Conservation (phyloP, 2,888 invertebrate species). For the Lochmaea crataegi region DNA sequence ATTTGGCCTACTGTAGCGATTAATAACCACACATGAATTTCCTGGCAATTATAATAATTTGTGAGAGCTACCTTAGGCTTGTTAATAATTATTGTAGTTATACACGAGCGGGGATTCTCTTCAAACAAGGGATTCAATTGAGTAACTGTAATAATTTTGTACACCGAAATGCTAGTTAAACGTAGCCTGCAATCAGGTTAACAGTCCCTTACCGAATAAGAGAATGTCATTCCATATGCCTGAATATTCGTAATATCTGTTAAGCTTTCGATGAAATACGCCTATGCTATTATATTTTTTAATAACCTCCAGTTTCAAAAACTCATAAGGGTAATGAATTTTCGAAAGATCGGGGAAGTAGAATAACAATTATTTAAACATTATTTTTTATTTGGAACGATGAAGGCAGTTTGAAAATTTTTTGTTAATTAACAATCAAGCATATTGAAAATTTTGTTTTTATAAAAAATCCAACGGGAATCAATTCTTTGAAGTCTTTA, state of each 20-base stretch:
- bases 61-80: background rate
- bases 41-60: background rate
- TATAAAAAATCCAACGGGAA: too few species aligned
- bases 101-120: background rate
- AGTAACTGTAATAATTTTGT: constrained; percentile 29
- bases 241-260: constrained; percentile 1
- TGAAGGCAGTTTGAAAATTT: too few species aligned
- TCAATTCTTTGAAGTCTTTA: too few species aligned
- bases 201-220: constrained; percentile 25
- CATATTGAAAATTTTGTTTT: too few species aligned
- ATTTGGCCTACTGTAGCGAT: background rate
- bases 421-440: too few species aligned
- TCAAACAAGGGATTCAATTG: constrained; percentile 23
- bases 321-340: too few species aligned
- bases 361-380: too few species aligned
- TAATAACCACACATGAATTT: background rate
- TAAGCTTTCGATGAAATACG: too few species aligned
- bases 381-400: too few species aligned
- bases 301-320: too few species aligned
- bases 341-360: too few species aligned
- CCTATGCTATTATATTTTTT: too few species aligned
- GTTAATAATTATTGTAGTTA: background rate
- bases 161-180: constrained; percentile 26
- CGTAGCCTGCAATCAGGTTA: constrained; percentile 26
- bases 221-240: constrained; percentile 23